Evolutionary conservation across 2,888 invertebrate genomes (phyloP).

Genomic region (Eretmocerus hayati): DNA sequence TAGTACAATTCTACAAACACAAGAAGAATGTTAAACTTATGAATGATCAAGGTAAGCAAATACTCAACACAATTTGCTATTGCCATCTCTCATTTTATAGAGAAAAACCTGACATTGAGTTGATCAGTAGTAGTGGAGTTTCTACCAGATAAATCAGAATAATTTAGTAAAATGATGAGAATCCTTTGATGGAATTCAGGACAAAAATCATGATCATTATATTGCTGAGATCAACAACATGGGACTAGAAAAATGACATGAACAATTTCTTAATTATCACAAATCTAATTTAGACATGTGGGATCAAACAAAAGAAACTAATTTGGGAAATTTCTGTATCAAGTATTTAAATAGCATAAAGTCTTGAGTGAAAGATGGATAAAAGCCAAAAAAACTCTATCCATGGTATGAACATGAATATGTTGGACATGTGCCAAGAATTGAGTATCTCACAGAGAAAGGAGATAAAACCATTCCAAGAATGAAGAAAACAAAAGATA

Average conservation of each 20-base stretch:
- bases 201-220: too few species aligned
- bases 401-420: constrained; percentile 20
- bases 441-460: constrained; percentile 14
- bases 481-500: neutral
- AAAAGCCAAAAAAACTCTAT: constrained; percentile 23
- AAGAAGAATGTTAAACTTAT: neutral
- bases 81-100: neutral
- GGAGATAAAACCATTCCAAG: constrained; percentile 7
- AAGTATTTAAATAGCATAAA: constrained; percentile 16
- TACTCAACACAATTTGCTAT: too few species aligned
- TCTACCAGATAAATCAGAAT: too few species aligned
- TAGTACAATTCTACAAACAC: constrained; percentile 74
- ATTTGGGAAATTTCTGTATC: constrained; percentile 11
- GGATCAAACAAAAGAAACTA: constrained; percentile 15
- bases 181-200: too few species aligned
- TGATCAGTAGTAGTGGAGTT: too few species aligned
- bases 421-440: constrained; percentile 21
- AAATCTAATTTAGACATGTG: neutral
- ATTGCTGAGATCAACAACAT: too few species aligned
- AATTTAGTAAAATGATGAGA: too few species aligned
- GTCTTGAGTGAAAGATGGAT: constrained; percentile 20
- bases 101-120: neutral
- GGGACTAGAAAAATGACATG: too few species aligned
- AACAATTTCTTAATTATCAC: neutral
- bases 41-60: neutral